Conservation (phyloP, 1,140 invertebrate species). For the Drosophila asahinai region DNA sequence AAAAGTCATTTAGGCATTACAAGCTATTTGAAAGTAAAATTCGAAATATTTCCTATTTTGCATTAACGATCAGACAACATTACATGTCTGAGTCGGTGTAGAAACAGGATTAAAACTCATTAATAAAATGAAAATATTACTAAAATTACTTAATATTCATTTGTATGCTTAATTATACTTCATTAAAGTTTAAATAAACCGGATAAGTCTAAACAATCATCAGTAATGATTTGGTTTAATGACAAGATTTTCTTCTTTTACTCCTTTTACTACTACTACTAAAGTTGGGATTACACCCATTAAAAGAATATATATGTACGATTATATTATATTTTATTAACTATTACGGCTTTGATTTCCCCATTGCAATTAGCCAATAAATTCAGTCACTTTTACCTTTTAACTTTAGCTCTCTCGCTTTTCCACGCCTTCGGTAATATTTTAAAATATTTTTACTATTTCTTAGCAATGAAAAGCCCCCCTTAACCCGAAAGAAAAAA, state of each 20-base stretch:
- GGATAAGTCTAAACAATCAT: neutral
- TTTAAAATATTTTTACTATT: slow-evolving; percentile 3
- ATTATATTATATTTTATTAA: neutral
- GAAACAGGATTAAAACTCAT: neutral
- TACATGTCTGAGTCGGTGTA: neutral
- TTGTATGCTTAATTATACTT: no score
- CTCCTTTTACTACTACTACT: no score
- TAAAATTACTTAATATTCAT: neutral
- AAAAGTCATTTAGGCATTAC: slow-evolving; percentile 45
- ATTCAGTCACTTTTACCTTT: neutral
- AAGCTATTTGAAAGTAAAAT: slow-evolving; percentile 47
- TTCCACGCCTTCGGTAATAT: slow-evolving; percentile 1
- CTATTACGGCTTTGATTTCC: neutral
- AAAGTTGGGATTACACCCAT: neutral
- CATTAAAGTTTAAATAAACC: no score
- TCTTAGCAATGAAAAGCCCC: slow-evolving; percentile 16
- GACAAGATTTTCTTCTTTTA: neutral
- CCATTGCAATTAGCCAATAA: neutral
- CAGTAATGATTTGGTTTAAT: neutral
- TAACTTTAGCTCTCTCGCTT: neutral
- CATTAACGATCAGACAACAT: neutral
- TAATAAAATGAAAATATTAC: neutral
- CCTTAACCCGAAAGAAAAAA: slow-evolving; percentile 14
- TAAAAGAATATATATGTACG: neutral
- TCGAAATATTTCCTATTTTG: slow-evolving; percentile 31